Evolutionary conservation across 2,888 invertebrate species (phyloP).

Genomic region (Syritta pipiens): DNA sequence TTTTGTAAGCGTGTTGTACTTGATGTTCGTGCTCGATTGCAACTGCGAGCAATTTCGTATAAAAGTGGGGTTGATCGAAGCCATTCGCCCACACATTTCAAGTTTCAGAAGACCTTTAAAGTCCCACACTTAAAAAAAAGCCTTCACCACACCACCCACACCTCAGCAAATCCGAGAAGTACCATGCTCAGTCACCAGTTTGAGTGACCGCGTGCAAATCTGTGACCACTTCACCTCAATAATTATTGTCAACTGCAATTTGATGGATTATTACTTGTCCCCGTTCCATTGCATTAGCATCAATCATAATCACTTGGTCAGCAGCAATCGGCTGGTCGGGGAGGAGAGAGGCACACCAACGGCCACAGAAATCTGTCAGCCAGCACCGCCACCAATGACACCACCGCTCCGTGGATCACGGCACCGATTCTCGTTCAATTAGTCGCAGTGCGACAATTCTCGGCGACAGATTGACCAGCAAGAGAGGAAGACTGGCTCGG

Average conservation of each 20-base stretch:
- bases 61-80: too few species aligned
- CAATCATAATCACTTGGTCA: slow-evolving; percentile 64
- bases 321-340: not conserved
- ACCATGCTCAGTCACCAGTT: slow-evolving; percentile 2
- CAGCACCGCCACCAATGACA: slow-evolving; percentile 20
- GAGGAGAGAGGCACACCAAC: not conserved
- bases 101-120: too few species aligned
- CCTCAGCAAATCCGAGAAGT: slow-evolving; percentile 43
- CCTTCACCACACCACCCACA: not conserved
- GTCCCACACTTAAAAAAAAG: not conserved
- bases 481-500: slow-evolving; percentile 9
- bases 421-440: slow-evolving; percentile 63
- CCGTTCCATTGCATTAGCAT: slow-evolving; percentile 65
- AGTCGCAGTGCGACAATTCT: slow-evolving; percentile 34
- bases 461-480: slow-evolving; percentile 19
- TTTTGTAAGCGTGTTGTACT: too few species aligned
- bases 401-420: slow-evolving; percentile 44
- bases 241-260: slow-evolving; percentile 65
- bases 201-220: slow-evolving; percentile 41
- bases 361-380: slow-evolving; percentile 22
- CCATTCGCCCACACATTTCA: too few species aligned
- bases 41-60: too few species aligned
- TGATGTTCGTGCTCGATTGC: too few species aligned
- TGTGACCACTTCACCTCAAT: slow-evolving; percentile 63
- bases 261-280: slow-evolving; percentile 68